Base-by-base conservation (phyloP, 2,797 vertebrate species). In the Rousettus madagascariensis region DNA sequence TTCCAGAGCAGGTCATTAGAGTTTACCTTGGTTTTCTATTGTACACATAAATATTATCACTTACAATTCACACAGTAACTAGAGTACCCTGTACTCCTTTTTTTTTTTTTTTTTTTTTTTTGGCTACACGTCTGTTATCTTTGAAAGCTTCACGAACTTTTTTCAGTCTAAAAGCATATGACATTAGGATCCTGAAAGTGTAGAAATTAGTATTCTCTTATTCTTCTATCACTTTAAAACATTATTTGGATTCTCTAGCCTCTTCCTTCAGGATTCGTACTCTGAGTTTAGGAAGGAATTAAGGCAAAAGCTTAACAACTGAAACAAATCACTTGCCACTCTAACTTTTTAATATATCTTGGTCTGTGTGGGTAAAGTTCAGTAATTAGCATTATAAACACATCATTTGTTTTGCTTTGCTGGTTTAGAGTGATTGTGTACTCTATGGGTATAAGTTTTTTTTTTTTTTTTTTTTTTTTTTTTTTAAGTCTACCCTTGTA, bases 401-500 rank as follows among this genome's bases (percentile, higher is more conserved):
- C 92, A 85, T 71, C 13, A 71, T 90, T 89, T 90, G 28, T 68
- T 88, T 90, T 88, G 69, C 57, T 87, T 96, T 91, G n/a, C 55
- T 96, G 71, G 61, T 78, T 96, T 94, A 61, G 22, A 84, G 28
- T 95, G 55, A 90, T 97, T 96, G 71, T 90, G 16, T 86, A 74
- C 26, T 96, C 53, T 53, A 69, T 15, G 55, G 15, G 1, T 82
- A 4, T 83, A 72, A 69, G 51, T 20, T 86, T 91, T 91, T 77
- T 19, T 19, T n/a, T 33, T 33, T n/a, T 20, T 86, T 91, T 91
- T 77, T 19, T 19, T n/a, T 33, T 33, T n/a, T 86, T 87, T 26
- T 33, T 57, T 79, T 38, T 66, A 96, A 87, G 43, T 94, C 30
- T 15, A n/a, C 12, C 9, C 63, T 90, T 82, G 15, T 71, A 75